Evolutionary conservation across 35 echinoderm and acorn worm species (phyloP), one percentile per base, ranked within the genome.

Genomic region (Apostichopus californicus): DNA sequence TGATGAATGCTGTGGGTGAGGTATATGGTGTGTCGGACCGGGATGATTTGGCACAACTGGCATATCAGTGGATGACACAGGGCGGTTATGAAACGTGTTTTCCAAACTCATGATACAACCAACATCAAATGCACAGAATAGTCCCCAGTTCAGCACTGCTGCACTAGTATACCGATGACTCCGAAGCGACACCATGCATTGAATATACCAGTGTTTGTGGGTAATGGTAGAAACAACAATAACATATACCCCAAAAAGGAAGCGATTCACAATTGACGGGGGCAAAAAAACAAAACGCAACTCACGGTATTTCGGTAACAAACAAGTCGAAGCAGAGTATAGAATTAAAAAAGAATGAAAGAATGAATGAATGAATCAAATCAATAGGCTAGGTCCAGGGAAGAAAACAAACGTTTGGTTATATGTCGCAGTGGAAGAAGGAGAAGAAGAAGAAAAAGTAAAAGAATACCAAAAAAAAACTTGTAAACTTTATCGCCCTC

Each of bases 11-110:
- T 79, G 95, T 5, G 83, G 93, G 11, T 89, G 93, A 17, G 93
- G 93, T 56, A 92, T 93, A 54, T 94, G 90, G 77, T 87, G 94
- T 5, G 86, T 86, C 17, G 93, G 90, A 88, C 91, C 90, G 64
- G 89, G 89, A 59, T 91, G 89, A 57, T 22, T 21, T 57, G 89
- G 89, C 56, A 91, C 89, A 59, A 91, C 77, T 57, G 89, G 89
- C 89, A 91, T 91, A 78, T 91, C 89, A 56, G 15, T 78, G 56
- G 89, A 91, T 60, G 89, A 79, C 71, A 91, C 89, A 59, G 89
- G 56, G 73, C 77, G 71, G 20, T 56, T 91, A 77, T 91, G 89
- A 54, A 22, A 91, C 71, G 77, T 59, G 61, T 79, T 91, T 57
- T 91, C 89, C 89, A 91, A 91, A 91, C 89, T 91, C 89, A 91